These are phyloP conservation scores for Cydia fagiglandana DNA, from an alignment of 1,140 invertebrate genomes.

Conservation along the genomic window DNA sequence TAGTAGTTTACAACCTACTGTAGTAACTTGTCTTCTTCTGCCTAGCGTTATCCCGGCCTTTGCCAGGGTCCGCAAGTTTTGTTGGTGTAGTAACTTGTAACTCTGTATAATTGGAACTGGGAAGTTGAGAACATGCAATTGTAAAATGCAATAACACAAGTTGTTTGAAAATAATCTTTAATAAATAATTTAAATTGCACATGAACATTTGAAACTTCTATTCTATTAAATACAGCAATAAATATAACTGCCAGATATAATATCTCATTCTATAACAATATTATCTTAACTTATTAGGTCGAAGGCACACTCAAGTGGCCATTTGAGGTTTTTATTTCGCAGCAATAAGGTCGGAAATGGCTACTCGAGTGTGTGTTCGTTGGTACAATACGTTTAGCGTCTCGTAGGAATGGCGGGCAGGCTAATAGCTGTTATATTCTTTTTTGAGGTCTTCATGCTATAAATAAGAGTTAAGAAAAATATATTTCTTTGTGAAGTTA, in stretches of 20 bases:
- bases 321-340: background rate
- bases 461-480: no score
- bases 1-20: no score
- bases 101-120: no score
- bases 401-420: background rate
- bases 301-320: background rate
- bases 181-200: slow-evolving; percentile 28
- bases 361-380: background rate
- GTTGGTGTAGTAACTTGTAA: no score
- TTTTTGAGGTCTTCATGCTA: background rate
- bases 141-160: background rate
- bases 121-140: background rate
- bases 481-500: no score
- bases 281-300: background rate
- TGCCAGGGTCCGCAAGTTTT: no score
- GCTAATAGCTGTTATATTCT: background rate
- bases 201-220: slow-evolving; percentile 27
- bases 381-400: slow-evolving; percentile 12
- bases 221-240: background rate
- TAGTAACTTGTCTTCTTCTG: no score
- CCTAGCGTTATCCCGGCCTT: no score
- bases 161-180: background rate
- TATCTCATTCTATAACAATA: slow-evolving; percentile 21
- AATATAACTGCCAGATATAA: slow-evolving; percentile 15
- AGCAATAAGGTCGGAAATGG: background rate